Conservation (phyloP, 2,888 invertebrate genomes). For the Dione vanillae region DNA sequence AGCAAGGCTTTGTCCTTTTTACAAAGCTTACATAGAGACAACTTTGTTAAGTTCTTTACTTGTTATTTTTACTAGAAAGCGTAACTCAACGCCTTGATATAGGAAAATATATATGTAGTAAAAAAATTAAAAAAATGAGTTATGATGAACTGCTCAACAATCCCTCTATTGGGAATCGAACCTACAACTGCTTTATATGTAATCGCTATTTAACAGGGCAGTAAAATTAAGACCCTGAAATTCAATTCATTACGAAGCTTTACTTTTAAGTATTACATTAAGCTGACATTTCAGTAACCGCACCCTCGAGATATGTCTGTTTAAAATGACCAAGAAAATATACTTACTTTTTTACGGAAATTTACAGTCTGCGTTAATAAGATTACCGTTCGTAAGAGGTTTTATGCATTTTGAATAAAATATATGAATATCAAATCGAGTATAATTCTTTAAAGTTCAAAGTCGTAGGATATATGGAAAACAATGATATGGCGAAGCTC, state of each 20-base stretch:
- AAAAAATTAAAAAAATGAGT: too few relatives aligned
- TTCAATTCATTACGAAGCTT: constrained; percentile 29
- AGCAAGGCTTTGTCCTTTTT: background rate
- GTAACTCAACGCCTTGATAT: background rate
- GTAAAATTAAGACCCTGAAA: background rate
- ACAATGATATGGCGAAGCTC: too few relatives aligned
- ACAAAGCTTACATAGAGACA: background rate
- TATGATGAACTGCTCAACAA: too few relatives aligned
- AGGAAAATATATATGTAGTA: too few relatives aligned
- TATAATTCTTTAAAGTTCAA: background rate
- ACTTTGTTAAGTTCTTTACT: background rate
- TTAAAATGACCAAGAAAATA: constrained; percentile 30
- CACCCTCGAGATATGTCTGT: constrained; percentile 31
- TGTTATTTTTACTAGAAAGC: background rate
- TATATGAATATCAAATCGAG: background rate
- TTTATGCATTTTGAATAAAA: background rate
- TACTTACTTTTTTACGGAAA: constrained; percentile 8
- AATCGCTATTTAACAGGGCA: too few relatives aligned
- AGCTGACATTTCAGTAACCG: constrained; percentile 43
- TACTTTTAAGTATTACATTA: constrained; percentile 42
- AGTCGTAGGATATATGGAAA: background rate
- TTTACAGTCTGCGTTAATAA: constrained; percentile 10
- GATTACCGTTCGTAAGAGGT: constrained; percentile 1
- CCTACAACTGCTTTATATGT: too few relatives aligned
- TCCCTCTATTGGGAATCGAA: background rate